Base-by-base conservation (phyloP, 2,888 invertebrate species). In the Drosophila meridiana region DNA sequence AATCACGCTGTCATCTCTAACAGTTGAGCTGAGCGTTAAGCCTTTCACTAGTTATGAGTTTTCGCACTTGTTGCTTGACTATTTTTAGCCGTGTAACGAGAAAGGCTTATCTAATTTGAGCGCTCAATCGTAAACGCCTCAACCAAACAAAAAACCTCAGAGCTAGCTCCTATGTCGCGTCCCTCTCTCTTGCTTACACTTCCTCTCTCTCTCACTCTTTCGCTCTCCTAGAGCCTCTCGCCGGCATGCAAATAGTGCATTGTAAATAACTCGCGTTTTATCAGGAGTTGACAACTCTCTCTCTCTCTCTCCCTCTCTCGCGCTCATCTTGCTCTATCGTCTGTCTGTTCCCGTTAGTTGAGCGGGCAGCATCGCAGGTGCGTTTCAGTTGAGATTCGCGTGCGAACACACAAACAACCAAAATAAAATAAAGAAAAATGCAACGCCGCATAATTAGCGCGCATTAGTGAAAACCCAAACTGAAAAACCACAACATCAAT, bases 371-470 rank as follows among this genome's bases (percentile, higher is more conserved):
- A 66, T 58, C 78, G 52, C 52, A 65, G 69, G 58, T 83, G 77
- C 74, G 71, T 79, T 58, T 69, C 74, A 84, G 87, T 87, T 75
- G 71, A 71, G 71, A 79, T 79, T 79, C 56, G 57, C 42, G 62
- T 28, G 77, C 69, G 78, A 80, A 56, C 58, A 14, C 45, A 58
- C 45, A 65, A 58, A 60, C 61, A 53, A n/a, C 40, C 26, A 36
- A 66, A 47, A 69, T 64, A 40, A 47, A 52, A 36, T 11, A 42
- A n/a, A 43, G 28, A 28, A 14, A 47, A 34, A 58, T 55, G 48
- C 56, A 60, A 38, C 26, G 34, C n/a, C 14, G 38, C 73, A 73
- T 80, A 80, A 87, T 82, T 82, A 82, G 73, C 66, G 69, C 42
- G 60, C 30, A 67, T 78, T 75, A 71, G 56, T 69, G 59, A 67